Percentiles rank a stretch among this genome's conserved stretches.
Evolutionary conservation across 2,888 invertebrate species (phyloP).

Genomic region (Noctua comes): DNA sequence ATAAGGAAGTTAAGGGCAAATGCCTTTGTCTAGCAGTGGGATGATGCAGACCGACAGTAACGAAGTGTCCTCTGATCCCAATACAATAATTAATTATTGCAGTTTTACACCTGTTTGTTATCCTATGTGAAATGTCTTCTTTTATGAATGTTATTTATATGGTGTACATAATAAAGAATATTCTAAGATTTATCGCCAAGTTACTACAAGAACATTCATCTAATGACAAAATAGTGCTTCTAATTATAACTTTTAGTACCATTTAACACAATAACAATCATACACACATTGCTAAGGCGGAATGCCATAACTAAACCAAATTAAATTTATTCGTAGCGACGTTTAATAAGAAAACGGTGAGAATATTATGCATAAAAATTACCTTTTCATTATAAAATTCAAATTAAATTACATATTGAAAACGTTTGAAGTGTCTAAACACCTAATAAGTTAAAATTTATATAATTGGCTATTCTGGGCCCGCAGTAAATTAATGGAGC

Average conservation of each 20-base stretch:
- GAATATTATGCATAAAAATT: conserved; percentile 29
- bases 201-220: neutral
- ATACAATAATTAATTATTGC: neutral
- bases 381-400: conserved; percentile 53
- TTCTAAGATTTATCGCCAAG: neutral
- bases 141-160: too few species aligned
- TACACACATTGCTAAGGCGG: neutral
- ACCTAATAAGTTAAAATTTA: conserved; percentile 29
- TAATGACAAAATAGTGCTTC: neutral
- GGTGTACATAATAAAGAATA: too few species aligned
- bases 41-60: neutral
- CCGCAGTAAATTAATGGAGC: neutral
- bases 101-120: too few species aligned
- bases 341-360: conserved; percentile 14
- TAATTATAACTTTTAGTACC: neutral
- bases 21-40: neutral
- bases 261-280: neutral
- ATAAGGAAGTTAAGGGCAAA: neutral
- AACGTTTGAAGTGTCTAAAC: conserved; percentile 38
- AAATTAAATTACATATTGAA: conserved; percentile 54
- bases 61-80: neutral
- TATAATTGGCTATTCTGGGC: neutral
- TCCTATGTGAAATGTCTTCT: too few species aligned
- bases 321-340: conserved; percentile 22
- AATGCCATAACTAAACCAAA: neutral